phyloP scores from a whole-genome alignment of 2,797 vertebrate genomes.

The Neopelma chrysocephalum region DNA sequence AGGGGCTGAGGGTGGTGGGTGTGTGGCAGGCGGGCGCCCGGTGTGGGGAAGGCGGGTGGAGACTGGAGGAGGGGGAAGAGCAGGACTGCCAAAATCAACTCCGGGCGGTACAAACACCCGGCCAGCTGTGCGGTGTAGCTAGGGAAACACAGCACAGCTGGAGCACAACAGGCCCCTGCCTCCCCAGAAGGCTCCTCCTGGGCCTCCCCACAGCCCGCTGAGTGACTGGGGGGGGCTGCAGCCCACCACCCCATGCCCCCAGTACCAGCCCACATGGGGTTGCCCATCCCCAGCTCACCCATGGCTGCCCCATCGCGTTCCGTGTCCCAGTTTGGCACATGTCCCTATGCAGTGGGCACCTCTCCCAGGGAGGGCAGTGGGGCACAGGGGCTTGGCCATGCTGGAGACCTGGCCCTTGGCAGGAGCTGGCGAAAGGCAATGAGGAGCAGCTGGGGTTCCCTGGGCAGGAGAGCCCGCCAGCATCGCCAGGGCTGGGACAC shows the following conservation, averaged over 20 bases:
- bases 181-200: constrained; percentile 33
- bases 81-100: constrained; percentile 61
- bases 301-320: accelerated
- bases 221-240: neutral
- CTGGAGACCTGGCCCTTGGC: neutral
- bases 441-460: neutral
- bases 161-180: constrained; percentile 47
- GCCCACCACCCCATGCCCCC: accelerated
- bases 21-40: neutral
- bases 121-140: constrained; percentile 59
- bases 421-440: neutral
- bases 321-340: accelerated
- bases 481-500: neutral
- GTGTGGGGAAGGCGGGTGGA: neutral
- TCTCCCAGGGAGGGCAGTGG: neutral
- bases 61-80: neutral
- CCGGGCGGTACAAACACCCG: constrained; percentile 51
- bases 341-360: accelerated
- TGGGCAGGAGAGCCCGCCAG: accelerated
- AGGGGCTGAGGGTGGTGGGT: neutral
- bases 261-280: accelerated
- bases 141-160: constrained; percentile 67
- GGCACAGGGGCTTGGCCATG: neutral
- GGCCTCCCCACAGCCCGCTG: neutral
- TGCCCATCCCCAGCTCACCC: accelerated